Percentiles rank a stretch among this genome's conserved stretches.
Evolutionary conservation across 2,888 invertebrate species (phyloP).

Genomic region (Celastrina argiolus): DNA sequence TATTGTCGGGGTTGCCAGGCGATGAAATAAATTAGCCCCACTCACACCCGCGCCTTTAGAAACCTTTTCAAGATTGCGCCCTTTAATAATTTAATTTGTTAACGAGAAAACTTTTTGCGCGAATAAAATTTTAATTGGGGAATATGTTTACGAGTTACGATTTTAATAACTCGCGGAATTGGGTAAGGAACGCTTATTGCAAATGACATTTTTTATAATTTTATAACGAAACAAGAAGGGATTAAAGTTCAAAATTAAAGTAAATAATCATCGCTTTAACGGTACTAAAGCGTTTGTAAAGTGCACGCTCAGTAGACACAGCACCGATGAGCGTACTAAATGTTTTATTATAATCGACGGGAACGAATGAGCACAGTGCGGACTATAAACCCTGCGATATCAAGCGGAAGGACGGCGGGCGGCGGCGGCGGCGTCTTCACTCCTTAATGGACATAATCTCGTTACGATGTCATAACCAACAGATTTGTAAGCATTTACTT

Average conservation of each 20-base stretch:
- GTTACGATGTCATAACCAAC: constrained; percentile 78
- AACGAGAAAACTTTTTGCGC: constrained; percentile 29
- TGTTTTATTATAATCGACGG: constrained; percentile 55
- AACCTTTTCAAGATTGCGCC: constrained; percentile 9
- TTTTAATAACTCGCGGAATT: neutral
- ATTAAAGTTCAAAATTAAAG: neutral
- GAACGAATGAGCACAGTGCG: constrained; percentile 45
- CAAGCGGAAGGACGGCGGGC: constrained; percentile 60
- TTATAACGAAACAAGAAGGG: neutral
- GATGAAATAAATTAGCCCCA: constrained; percentile 12
- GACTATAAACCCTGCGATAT: constrained; percentile 71
- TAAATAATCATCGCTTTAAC: no score
- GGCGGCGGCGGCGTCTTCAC: constrained; percentile 69
- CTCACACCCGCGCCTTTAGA: constrained; percentile 10
- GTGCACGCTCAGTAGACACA: neutral
- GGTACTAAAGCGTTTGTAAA: neutral
- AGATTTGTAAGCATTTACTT: constrained; percentile 77
- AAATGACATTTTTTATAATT: neutral
- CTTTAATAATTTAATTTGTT: constrained; percentile 17
- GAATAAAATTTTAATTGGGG: constrained; percentile 49
- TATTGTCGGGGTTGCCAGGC: constrained; percentile 22
- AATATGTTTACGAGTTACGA: constrained; percentile 12
- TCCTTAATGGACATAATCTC: constrained; percentile 73
- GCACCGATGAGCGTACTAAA: neutral
- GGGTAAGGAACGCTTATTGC: neutral